Base-by-base conservation (phyloP, 2,888 invertebrate genomes). In the Lasiommata megera region DNA sequence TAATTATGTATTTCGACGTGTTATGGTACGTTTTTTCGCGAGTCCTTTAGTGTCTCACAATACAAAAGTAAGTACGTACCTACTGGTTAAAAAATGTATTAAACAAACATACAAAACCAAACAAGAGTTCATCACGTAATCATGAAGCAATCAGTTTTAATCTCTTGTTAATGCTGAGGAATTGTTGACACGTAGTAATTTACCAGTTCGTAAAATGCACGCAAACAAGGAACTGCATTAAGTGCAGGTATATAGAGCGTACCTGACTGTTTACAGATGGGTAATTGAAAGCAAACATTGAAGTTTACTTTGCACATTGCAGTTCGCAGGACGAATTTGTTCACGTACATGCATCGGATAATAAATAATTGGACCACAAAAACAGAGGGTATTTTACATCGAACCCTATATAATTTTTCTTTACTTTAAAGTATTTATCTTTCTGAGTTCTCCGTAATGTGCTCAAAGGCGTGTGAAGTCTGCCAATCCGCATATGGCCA, bases 201-300 rank as follows among this genome's bases (percentile, higher is more conserved):
- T 61, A 56, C 51, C 53, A 62, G 62, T 56, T 56, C 55, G 60
- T 60, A 51, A 38, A 55, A 55, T 63, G 52, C 44, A 56, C 56
- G 64, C 61, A 78, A 80, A 81, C 77, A 78, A 55, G 64, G 66
- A 68, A 65, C 52, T 72, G 71, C 79, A 77, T 75, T 75, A 80
- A 81, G 80, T 80, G 82, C 80, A 77, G 78, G 79, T 83, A 84
- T 83, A 84, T 81, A 79, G 75, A 67, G 69, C 70, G 73, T 71
- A 79, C 74, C 78, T 73, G 75, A 70, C 69, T 84, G 84, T 88
- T 84, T 82, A 82, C 84, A 75, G 78, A 76, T 74, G 80, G 82
- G 84, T 89, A 88, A 89, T 89, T 86, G 85, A 88, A 89, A 81
- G 79, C 81, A 88, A 88, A 89, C 87, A 86, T 65, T 68, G 70